Conservation (phyloP, 1,140 invertebrate genomes). For the Patella vulgata region DNA sequence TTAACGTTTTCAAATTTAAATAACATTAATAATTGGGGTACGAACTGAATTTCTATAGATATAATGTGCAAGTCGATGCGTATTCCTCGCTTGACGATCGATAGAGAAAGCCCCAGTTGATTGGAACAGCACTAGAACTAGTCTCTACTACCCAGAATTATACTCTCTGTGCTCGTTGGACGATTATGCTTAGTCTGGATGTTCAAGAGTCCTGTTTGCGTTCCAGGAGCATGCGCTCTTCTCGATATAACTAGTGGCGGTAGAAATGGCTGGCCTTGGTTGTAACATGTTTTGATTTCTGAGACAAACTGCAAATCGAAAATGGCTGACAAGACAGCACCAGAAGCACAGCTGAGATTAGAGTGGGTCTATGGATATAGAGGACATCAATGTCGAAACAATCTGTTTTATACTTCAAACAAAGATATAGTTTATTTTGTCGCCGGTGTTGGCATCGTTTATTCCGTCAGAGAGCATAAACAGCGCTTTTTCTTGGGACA, state of each 20-base stretch:
- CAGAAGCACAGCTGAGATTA: slow-evolving; percentile 56
- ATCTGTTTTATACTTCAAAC: slow-evolving; percentile 60
- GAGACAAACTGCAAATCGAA: slow-evolving; percentile 26
- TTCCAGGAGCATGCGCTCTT: slow-evolving; percentile 20
- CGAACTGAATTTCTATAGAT: too few relatives aligned
- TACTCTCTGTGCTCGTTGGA: too few relatives aligned
- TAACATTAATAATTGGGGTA: too few relatives aligned
- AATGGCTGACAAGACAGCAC: slow-evolving; percentile 60
- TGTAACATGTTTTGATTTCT: slow-evolving; percentile 24
- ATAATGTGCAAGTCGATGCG: too few relatives aligned
- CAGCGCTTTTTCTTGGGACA: slow-evolving; percentile 67
- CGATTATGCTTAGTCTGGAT: too few relatives aligned
- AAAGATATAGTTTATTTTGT: slow-evolving; percentile 67
- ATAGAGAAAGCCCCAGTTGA: too few relatives aligned
- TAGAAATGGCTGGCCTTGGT: slow-evolving; percentile 15
- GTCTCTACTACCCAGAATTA: too few relatives aligned
- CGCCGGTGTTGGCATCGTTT: slow-evolving; percentile 67
- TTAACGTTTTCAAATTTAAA: too few relatives aligned
- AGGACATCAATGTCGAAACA: slow-evolving; percentile 67
- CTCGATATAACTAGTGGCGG: slow-evolving; percentile 11
- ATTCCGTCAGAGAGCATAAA: slow-evolving; percentile 58
- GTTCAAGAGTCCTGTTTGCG: too few relatives aligned
- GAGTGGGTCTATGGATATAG: slow-evolving; percentile 68
- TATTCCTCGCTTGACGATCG: too few relatives aligned
- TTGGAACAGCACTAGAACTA: too few relatives aligned